Evolutionary conservation across 2,113 vertebrate genomes (phyloP).

Genomic region (Podarcis cretensis): DNA sequence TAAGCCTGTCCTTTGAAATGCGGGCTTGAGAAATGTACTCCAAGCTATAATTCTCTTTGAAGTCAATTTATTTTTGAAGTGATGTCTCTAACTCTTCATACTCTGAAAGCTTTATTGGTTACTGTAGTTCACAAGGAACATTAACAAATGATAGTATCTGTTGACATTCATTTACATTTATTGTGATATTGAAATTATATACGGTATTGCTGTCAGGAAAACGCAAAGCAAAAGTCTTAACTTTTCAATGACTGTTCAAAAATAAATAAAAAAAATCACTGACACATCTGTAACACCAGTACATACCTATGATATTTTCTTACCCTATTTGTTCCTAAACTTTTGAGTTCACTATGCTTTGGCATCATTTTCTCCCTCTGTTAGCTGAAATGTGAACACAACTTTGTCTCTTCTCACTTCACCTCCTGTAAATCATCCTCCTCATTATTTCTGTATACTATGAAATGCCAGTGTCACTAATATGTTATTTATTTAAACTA

Average conservation of each 20-base stretch:
- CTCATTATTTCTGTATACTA: slow-evolving; percentile 1
- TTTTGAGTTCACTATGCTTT: background rate
- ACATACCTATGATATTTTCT: background rate
- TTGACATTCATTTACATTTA: slow-evolving; percentile 19
- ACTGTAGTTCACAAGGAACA: accelerated
- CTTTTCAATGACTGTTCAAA: background rate
- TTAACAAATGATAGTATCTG: background rate
- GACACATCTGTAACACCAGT: background rate
- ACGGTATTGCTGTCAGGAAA: background rate
- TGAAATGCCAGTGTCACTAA: background rate
- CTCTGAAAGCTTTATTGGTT: background rate
- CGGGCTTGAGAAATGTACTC: slow-evolving; percentile 21
- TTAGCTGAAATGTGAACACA: background rate
- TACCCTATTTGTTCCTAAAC: background rate
- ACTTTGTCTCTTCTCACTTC: background rate
- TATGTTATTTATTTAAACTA: background rate
- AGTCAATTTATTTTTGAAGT: background rate
- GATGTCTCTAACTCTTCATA: background rate
- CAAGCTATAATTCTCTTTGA: slow-evolving; percentile 32
- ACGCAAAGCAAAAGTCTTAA: background rate
- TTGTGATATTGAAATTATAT: background rate
- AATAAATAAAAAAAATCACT: background rate
- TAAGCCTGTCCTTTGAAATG: slow-evolving; percentile 25
- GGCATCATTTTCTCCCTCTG: background rate
- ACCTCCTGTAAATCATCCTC: slow-evolving; percentile 9